Base-by-base conservation (phyloP, 2,888 invertebrate genomes). In the Yponomeuta malinellus region DNA sequence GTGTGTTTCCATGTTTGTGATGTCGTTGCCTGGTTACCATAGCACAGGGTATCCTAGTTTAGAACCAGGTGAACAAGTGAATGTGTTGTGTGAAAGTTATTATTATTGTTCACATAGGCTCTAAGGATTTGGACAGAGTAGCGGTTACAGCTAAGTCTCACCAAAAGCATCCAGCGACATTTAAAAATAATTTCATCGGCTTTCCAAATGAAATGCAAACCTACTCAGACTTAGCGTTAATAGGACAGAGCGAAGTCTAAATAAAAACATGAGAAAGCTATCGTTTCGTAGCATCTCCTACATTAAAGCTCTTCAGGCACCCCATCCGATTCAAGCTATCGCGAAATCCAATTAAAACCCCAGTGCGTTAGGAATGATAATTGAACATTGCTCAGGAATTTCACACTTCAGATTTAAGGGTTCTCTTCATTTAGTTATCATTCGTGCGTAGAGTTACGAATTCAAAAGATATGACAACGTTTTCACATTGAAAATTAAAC, bases 341-440 rank as follows among this genome's bases (percentile, higher is more conserved):
- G 80, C 78, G 74, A 82, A 86, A 87, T 86, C 85, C 84, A 88
- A 86, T 87, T 86, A 86, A 83, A 83, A 78, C 79, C 79, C 71
- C 73, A 79, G 75, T 81, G 52, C 52, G 52, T 59, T 59, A 59
- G 80, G 79, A 79, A 82, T 84, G 82, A 85, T 86, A 86, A 86
- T 86, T 86, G 86, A 81, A 83, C 79, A 81, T 81, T 82, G 84
- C 81, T 79, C 78, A 75, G 82, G 81, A 79, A 84, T 85, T 83
- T 79, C 79, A 78, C 78, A 78, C 79, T 75, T n/a, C 68, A 15
- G 15, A 8, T 10, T 37, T 8, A n/a, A 68, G 33, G 43, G 75
- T 72, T 75, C 74, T 78, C 52, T 59, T 59, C 15, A 59, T 59
- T 15, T 59, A 15, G 52, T 59, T 59, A 59, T 15, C 52, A 15